Evolutionary conservation across 2,797 vertebrate genomes (phyloP).

Genomic region (Cynopterus sphinx): DNA sequence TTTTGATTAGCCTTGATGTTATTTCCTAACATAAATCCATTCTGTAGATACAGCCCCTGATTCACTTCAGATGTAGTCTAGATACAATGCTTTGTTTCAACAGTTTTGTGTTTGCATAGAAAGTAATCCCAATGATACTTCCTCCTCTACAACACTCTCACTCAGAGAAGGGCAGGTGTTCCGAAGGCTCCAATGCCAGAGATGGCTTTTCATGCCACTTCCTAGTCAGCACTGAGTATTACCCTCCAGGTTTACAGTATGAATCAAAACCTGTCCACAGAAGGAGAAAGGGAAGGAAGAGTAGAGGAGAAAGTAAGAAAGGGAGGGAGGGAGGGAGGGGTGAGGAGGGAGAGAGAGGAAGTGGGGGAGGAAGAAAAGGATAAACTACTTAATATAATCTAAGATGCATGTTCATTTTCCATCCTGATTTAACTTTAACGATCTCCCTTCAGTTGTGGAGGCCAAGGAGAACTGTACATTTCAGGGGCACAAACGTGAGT

Average conservation of each 20-base stretch:
- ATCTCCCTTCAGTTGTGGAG: neutral
- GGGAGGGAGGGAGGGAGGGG: too few species aligned
- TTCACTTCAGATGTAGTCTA: neutral
- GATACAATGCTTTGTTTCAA: neutral
- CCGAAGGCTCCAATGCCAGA: neutral
- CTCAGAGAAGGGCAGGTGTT: neutral
- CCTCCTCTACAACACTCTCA: neutral
- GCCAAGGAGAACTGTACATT: neutral
- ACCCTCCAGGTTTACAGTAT: neutral
- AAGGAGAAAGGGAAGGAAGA: neutral
- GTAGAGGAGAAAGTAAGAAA: too few species aligned
- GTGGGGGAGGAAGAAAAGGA: neutral
- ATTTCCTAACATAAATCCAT: neutral
- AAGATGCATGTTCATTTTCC: neutral
- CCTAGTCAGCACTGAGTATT: neutral
- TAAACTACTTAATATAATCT: neutral
- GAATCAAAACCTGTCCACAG: neutral
- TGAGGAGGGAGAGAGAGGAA: too few species aligned
- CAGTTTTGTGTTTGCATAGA: neutral
- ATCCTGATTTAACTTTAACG: neutral
- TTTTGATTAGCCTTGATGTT: neutral
- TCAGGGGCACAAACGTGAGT: neutral
- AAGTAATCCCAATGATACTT: neutral
- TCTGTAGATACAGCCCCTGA: neutral
- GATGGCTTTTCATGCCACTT: conserved; percentile 16